Conservation (phyloP, 2,888 invertebrate genomes). For the Serripes groenlandicus region DNA sequence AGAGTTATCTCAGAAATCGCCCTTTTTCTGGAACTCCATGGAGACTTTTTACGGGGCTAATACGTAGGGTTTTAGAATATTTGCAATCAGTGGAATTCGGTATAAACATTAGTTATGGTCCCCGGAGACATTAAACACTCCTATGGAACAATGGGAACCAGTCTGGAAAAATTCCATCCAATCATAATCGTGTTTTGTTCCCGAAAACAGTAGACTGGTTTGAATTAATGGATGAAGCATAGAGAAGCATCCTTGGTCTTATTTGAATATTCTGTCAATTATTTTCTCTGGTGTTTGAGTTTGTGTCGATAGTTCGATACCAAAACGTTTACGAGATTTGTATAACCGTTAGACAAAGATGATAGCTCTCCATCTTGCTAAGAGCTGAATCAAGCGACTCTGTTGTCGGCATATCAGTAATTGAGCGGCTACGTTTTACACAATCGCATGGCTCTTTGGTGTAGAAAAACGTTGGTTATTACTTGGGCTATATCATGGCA, state of each 20-base stretch:
- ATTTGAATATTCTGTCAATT: neutral
- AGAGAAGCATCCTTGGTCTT: neutral
- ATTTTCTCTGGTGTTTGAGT: neutral
- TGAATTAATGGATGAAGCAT: neutral
- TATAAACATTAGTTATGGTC: conserved; percentile 42
- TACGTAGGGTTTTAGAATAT: conserved; percentile 42
- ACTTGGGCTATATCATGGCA: too few species aligned
- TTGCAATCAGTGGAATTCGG: conserved; percentile 44
- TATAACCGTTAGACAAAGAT: too few species aligned
- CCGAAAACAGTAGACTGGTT: neutral
- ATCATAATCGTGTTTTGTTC: conserved; percentile 12
- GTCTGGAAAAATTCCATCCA: conserved; percentile 15
- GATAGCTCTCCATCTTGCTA: too few species aligned
- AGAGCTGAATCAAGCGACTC: too few species aligned
- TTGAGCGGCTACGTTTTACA: too few species aligned
- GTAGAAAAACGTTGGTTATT: too few species aligned
- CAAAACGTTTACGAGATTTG: too few species aligned
- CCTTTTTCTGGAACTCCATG: conserved; percentile 12
- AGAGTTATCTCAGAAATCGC: conserved; percentile 34
- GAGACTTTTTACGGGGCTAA: conserved; percentile 30
- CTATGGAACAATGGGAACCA: conserved; percentile 36
- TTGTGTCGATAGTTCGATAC: too few species aligned
- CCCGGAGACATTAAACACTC: conserved; percentile 26
- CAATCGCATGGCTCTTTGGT: too few species aligned
- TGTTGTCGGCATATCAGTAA: too few species aligned